Conservation (phyloP, 2,113 vertebrate species). For the Xyliphius kryptos region DNA sequence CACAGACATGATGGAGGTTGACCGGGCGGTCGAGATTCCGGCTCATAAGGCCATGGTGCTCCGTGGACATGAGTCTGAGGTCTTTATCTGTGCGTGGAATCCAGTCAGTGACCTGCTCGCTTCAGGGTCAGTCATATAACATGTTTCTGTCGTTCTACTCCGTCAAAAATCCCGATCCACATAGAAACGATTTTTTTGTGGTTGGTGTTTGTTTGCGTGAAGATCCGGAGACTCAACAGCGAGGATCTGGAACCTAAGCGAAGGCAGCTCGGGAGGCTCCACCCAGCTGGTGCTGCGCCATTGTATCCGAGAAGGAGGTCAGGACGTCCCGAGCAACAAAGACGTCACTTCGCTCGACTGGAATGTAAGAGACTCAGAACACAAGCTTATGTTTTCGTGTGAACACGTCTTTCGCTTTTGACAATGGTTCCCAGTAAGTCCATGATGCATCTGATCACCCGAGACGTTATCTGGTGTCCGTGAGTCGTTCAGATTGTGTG, state of each 20-base stretch:
- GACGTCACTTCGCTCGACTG: slow-evolving; percentile 95
- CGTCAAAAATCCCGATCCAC: no score
- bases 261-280: slow-evolving; percentile 89
- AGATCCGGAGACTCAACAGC: slow-evolving; percentile 96
- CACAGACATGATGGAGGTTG: slow-evolving; percentile 95
- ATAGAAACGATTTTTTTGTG: no score
- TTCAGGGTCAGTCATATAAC: slow-evolving; percentile 77
- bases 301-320: slow-evolving; percentile 94
- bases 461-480: no score
- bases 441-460: no score
- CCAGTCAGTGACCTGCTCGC: slow-evolving; percentile 92
- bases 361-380: no score
- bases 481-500: no score
- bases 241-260: slow-evolving; percentile 96
- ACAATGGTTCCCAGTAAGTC: no score
- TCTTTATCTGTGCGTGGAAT: slow-evolving; percentile 99
- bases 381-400: no score
- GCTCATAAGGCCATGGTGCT: slow-evolving; percentile 94
- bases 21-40: slow-evolving; percentile 92
- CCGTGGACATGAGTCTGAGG: slow-evolving; percentile 92
- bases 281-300: slow-evolving; percentile 93
- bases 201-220: slow-evolving; percentile 8
- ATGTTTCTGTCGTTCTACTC: not conserved
- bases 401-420: no score
- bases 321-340: slow-evolving; percentile 98